phyloP scores from a whole-genome alignment of 2,113 vertebrate genomes.

The Cyphomyrus plagiostoma region DNA sequence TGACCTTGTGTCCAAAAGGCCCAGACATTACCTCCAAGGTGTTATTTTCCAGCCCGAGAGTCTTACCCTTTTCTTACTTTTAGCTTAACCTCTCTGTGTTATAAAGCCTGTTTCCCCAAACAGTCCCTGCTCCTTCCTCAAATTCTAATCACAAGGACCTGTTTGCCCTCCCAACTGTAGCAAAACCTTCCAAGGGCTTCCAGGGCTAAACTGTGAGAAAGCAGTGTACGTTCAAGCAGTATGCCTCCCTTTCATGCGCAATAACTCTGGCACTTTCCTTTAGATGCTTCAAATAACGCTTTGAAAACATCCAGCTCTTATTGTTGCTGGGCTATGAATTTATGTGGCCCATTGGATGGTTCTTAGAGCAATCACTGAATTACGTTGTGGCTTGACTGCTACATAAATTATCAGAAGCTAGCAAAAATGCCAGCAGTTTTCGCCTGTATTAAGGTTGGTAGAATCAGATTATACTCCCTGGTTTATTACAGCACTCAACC shows the following conservation, averaged over 20 bases:
- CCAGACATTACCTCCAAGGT: not conserved
- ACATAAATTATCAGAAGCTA: not conserved
- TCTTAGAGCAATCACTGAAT: not conserved
- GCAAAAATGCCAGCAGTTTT: not conserved
- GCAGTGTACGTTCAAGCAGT: not conserved
- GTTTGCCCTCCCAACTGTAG: not conserved
- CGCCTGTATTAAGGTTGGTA: not conserved
- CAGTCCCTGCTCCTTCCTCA: not conserved
- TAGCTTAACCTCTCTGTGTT: not conserved
- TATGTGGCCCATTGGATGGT: not conserved
- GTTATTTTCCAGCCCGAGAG: not conserved
- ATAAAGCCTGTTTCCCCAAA: not conserved
- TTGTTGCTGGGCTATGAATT: not conserved
- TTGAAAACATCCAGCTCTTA: not conserved
- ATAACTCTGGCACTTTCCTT: not conserved
- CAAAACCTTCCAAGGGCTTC: not conserved
- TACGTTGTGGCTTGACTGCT: not conserved
- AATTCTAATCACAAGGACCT: not conserved
- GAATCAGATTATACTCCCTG: not conserved
- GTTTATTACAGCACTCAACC: not conserved
- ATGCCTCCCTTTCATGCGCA: not conserved
- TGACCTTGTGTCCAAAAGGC: not conserved
- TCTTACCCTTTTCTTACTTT: not conserved
- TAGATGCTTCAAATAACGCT: not conserved
- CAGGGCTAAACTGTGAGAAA: not conserved